phyloP scores from a whole-genome alignment of 2,888 invertebrate genomes.

The Scaptodrosophila latifasciaeformis region DNA sequence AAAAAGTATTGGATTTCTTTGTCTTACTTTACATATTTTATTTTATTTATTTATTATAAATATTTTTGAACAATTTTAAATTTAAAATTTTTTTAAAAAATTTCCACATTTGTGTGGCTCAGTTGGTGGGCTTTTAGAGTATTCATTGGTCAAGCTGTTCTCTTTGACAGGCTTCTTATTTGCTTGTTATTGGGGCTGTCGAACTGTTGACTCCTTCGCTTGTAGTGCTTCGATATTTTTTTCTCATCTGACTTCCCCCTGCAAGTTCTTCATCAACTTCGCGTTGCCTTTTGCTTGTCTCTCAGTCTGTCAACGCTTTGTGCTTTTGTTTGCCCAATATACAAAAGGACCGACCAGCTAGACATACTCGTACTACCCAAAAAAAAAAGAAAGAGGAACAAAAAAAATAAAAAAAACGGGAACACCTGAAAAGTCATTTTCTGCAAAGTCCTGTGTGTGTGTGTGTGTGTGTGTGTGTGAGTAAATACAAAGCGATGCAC shows the following conservation, averaged over 20 bases:
- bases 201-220: neutral
- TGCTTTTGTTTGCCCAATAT: constrained; percentile 60
- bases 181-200: neutral
- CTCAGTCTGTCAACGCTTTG: constrained; percentile 56
- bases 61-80: no score
- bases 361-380: no score
- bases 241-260: neutral
- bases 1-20: no score
- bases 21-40: no score
- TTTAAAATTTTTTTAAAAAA: no score
- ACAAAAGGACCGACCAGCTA: constrained; percentile 58
- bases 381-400: constrained; percentile 8
- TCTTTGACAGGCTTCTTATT: no score
- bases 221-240: neutral
- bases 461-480: constrained; percentile 20
- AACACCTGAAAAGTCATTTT: constrained; percentile 25
- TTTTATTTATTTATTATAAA: no score
- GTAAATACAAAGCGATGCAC: constrained; percentile 51
- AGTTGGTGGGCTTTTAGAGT: no score
- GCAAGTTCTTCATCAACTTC: constrained; percentile 4
- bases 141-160: no score
- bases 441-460: constrained; percentile 9
- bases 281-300: constrained; percentile 12
- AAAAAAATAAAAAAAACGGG: constrained; percentile 22
- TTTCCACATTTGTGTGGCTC: no score